Evolutionary conservation across 2,888 invertebrate genomes (phyloP).

Genomic region (Serrognathus titanus): DNA sequence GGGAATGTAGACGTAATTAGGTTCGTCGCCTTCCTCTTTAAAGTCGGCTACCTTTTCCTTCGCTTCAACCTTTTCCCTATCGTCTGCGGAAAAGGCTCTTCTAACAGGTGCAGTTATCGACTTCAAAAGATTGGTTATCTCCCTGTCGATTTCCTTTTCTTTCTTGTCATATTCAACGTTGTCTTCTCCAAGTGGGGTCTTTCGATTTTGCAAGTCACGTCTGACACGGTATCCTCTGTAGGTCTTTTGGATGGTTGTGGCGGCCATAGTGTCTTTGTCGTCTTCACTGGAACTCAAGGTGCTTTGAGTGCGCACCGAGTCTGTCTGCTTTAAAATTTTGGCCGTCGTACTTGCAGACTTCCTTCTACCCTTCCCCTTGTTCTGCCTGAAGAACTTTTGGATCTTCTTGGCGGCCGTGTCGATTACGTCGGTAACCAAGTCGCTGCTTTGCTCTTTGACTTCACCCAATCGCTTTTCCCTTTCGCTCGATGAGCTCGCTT

Average conservation of each 20-base stretch:
- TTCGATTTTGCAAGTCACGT: slow-evolving; percentile 6
- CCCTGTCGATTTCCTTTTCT: neutral
- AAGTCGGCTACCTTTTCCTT: slow-evolving; percentile 6
- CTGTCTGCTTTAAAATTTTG: too few species aligned
- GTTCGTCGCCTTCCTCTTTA: slow-evolving; percentile 7
- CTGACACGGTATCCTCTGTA: slow-evolving; percentile 17
- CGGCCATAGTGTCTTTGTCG: slow-evolving; percentile 16
- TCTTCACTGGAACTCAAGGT: too few species aligned
- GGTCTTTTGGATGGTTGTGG: slow-evolving; percentile 19
- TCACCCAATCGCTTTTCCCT: too few species aligned
- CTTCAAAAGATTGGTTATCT: slow-evolving; percentile 13
- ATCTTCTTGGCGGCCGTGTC: slow-evolving; percentile 8
- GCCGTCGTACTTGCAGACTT: too few species aligned
- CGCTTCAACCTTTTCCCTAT: neutral
- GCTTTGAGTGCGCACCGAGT: too few species aligned
- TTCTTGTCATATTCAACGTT: neutral
- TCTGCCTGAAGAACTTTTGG: slow-evolving; percentile 1
- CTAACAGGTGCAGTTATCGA: slow-evolving; percentile 17
- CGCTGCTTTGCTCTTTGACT: slow-evolving; percentile 4
- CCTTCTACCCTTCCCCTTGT: neutral
- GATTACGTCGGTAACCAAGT: slow-evolving; percentile 6
- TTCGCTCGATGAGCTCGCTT: too few species aligned
- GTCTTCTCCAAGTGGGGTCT: neutral
- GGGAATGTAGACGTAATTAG: slow-evolving; percentile 27
- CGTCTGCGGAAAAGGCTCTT: slow-evolving; percentile 13